Evolutionary conservation across 2,888 invertebrate genomes (phyloP).

Genomic region (Limenitis camilla): DNA sequence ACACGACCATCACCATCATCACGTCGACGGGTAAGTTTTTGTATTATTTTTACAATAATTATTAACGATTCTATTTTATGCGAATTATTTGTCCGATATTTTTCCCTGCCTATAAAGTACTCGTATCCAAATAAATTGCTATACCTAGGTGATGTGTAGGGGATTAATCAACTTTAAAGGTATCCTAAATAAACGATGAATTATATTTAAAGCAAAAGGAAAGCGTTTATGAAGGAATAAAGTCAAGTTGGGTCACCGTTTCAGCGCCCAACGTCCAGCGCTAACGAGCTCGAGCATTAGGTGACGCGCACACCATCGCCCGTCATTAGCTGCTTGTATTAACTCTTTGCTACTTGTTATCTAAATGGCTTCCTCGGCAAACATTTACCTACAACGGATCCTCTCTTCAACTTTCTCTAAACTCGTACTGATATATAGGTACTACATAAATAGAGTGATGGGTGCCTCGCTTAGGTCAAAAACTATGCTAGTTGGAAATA

Average conservation of each 20-base stretch:
- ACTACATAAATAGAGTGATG: no score
- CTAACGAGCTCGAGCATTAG: slow-evolving; percentile 20
- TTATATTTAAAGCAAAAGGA: no score
- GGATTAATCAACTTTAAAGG: no score
- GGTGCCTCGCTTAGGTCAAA: no score
- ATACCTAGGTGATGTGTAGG: no score
- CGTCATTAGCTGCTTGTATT: slow-evolving; percentile 1
- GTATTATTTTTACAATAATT: neutral
- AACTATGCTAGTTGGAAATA: no score
- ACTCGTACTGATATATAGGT: neutral
- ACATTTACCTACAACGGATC: neutral
- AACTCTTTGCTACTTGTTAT: slow-evolving; percentile 3
- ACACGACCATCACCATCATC: slow-evolving; percentile 54
- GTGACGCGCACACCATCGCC: slow-evolving; percentile 17
- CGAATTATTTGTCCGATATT: neutral
- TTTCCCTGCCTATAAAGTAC: no score
- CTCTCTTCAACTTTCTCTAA: neutral
- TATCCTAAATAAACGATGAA: no score
- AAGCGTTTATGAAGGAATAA: no score
- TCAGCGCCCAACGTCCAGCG: neutral
- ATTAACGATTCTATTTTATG: neutral
- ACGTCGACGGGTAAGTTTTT: slow-evolving; percentile 52
- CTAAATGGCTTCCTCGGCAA: slow-evolving; percentile 6
- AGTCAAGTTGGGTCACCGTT: neutral
- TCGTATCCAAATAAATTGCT: no score